Base-by-base conservation (phyloP, 2,888 invertebrate species). In the Uropetala carovei region DNA sequence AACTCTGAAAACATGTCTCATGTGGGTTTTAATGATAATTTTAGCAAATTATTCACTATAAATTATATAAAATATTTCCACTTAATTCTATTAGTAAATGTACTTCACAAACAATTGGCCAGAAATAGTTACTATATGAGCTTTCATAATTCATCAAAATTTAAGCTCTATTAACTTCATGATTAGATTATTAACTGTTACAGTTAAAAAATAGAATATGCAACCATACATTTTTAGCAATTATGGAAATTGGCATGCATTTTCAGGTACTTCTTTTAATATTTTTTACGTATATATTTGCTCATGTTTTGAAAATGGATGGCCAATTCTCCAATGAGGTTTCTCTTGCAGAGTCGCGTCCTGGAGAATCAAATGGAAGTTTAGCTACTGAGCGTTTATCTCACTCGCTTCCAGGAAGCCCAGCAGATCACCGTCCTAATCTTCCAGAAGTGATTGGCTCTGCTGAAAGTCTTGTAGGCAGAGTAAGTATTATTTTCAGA, bases 401-500 rank as follows among this genome's bases (percentile, higher is more conserved):
- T 93, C 97, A 97, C 94, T 97, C 97, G 93, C 96, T 97, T 94
- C 97, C 97, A 92, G 97, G 97, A 93, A 97, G 96, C 95, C 97
- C 97, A 92, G 96, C 96, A 93, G 97, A 97, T 94, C 95, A 96
- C 93, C 96, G 96, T 94, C 96, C 96, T 92, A 96, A 96, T 94
- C 96, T 97, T 92, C 97, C 97, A 94, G 98, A 98, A 94, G 97
- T 98, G 92, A 97, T 98, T 94, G 98, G 99, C 93, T 98, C 99
- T 94, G 99, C 99, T 82, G 99, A 99, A 95, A 99, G 98, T 95
- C 96, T 99, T 93, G 99, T 99, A 93, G 98, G 98, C 94, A 97
- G 98, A 96, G 98, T 98, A 95, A 96, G 96, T 94, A 58, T 43
- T 43, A 43, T 43, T 43, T 43, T 43, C 43, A 43, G 43, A 43